Conservation (phyloP, 2,113 vertebrate genomes). For the Ivindomyrus marchei region DNA sequence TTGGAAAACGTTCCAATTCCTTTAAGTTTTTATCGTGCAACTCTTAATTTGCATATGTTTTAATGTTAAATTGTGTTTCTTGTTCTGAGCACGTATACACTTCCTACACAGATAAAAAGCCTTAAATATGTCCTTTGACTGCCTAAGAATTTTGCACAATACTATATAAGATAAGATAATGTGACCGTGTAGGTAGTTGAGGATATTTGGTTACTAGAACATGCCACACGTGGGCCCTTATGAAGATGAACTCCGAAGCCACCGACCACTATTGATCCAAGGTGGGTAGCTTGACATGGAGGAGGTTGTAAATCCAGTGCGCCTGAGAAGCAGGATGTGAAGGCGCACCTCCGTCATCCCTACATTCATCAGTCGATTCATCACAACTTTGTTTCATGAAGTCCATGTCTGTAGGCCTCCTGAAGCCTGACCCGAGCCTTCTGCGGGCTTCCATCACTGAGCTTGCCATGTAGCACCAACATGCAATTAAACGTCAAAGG, state of each 20-base stretch:
- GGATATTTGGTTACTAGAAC: background rate
- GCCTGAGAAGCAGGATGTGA: background rate
- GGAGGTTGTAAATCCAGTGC: background rate
- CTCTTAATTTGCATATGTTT: background rate
- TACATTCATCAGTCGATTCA: background rate
- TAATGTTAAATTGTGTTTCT: background rate
- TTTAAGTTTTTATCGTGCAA: background rate
- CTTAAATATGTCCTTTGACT: background rate
- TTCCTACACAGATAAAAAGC: background rate
- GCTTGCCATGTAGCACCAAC: background rate
- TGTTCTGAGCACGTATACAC: background rate
- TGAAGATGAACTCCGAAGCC: background rate
- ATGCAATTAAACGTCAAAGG: background rate
- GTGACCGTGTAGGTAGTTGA: background rate
- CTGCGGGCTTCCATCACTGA: background rate
- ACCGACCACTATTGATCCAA: background rate
- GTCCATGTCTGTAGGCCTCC: background rate
- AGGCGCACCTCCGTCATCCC: background rate
- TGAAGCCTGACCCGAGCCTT: background rate
- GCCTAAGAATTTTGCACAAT: background rate
- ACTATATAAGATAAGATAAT: constrained; percentile 1
- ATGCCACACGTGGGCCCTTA: background rate
- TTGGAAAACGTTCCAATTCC: background rate
- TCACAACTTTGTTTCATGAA: background rate
- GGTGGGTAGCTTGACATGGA: background rate